Conservation (phyloP, 1,140 invertebrate species). For the Aricia agestis region DNA sequence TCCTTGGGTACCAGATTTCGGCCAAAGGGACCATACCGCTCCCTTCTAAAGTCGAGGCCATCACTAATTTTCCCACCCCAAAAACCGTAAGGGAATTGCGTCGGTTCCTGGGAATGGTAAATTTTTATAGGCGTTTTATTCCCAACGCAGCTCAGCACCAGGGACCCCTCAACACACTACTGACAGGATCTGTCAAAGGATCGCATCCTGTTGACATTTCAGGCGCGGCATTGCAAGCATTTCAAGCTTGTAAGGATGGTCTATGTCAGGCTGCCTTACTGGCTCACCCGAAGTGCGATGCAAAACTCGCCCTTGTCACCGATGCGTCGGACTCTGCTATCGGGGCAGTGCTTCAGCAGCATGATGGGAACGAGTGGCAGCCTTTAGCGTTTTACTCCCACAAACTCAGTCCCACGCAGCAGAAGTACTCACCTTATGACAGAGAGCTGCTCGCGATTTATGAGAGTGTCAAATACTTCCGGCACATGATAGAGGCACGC, state of each 20-base stretch:
- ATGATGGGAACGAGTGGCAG: background rate
- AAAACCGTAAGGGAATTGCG: conserved; percentile 11
- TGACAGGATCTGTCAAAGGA: background rate
- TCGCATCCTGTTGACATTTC: background rate
- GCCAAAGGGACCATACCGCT: background rate
- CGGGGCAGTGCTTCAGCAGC: conserved; percentile 14
- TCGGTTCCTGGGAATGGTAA: conserved; percentile 16
- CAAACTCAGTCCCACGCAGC: no score
- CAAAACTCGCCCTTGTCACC: conserved; percentile 9
- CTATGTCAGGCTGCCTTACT: conserved; percentile 2
- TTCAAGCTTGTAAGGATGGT: background rate
- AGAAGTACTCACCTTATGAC: no score
- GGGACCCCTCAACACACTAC: conserved; percentile 1
- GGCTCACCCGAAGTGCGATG: background rate
- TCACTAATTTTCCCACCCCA: background rate
- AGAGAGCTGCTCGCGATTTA: no score
- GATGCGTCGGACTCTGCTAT: conserved; percentile 9
- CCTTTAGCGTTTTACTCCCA: no score
- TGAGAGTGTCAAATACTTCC: no score
- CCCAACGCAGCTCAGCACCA: conserved; percentile 8
- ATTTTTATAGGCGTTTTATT: conserved; percentile 12
- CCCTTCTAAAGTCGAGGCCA: background rate
- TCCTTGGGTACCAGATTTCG: conserved; percentile 6
- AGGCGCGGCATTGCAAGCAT: background rate
- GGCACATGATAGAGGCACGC: no score